Evolutionary conservation across 2,797 vertebrate species (phyloP), one percentile per base, ranked within the genome.

Genomic region (Somateria mollissima): DNA sequence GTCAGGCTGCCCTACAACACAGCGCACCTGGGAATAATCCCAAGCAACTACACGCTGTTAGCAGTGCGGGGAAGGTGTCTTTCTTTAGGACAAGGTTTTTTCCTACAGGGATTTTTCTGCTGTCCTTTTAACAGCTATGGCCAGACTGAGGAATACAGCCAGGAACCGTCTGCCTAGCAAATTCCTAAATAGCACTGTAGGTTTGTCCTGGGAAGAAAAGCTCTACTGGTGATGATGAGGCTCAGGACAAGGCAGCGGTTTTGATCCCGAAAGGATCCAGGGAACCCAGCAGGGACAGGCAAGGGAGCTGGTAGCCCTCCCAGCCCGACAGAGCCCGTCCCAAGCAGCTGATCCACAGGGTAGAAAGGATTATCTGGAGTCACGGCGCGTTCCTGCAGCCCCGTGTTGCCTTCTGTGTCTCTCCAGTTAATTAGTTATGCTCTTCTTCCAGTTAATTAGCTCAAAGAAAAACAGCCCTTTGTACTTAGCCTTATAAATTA

Each of bases 361-460:
- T 76, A 77, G 70, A 76, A 89, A 93, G 78, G 36, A 90, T 78
- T 81, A 61, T 39, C 84, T 79, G 27, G 67, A 89, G 65, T 88
- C 92, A 27, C 51, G 6, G 66, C 74, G 82, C 80, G 90, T 60
- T 62, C 76, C 91, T 90, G 37, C 85, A 79, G 25, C 94, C 92
- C 94, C 71, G 0, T 37, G 53, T 93, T 94, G 94, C 92, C 79
- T 96, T 82, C 43, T 22, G 77, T 73, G 62, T 81, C 91, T 89
- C 80, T 90, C 70, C 71, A 88, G 87, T 94, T 97, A 94, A 96
- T 97, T 95, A 97, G 95, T 90, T 88, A 84, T 94, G 87, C 89
- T 94, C 89, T 37, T 91, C 91, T 89, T 77, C 76, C 67, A 90
- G 77, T 94, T 97, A 97, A 95, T 97, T 95, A 96, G 91, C 85